Percentiles rank a stretch among this genome's conserved stretches.
These are phyloP conservation scores for Subacronicta megacephala DNA, from an alignment of 2,888 invertebrate species.

Conservation along the genomic window DNA sequence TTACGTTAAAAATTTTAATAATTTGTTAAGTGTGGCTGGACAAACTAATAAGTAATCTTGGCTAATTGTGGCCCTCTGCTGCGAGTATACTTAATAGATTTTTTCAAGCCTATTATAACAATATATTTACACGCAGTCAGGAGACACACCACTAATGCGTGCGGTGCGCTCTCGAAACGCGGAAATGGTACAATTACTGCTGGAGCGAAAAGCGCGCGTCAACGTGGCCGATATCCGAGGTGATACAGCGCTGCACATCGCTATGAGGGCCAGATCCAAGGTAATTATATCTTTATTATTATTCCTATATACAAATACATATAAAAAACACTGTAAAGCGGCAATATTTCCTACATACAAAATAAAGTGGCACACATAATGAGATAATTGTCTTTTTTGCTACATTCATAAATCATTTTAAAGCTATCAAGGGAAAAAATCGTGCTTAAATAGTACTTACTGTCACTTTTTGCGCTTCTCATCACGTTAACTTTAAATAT, in stretches of 20 bases:
- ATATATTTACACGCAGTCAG: constrained; percentile 90
- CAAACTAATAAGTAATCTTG: too few species aligned
- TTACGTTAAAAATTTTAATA: too few species aligned
- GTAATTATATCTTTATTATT: constrained; percentile 56
- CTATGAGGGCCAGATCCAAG: constrained; percentile 98
- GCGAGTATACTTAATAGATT: too few species aligned
- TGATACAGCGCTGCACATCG: constrained; percentile 98
- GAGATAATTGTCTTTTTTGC: not conserved
- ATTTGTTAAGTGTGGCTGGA: too few species aligned
- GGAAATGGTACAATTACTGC: constrained; percentile 96
- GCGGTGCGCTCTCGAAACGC: constrained; percentile 97
- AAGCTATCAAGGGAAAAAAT: not conserved
- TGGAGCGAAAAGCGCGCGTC: constrained; percentile 98
- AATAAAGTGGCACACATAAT: not conserved
- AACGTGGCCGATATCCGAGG: constrained; percentile 97
- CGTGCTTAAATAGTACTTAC: not conserved
- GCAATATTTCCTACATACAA: not conserved
- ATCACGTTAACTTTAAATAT: not conserved
- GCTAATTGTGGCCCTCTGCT: too few species aligned
- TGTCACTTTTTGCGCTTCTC: not conserved
- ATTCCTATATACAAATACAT: not conserved
- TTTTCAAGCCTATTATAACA: not conserved
- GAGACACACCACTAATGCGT: constrained; percentile 97
- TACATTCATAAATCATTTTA: not conserved
- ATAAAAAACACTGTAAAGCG: not conserved